Percentiles rank a stretch among this genome's conserved stretches.
phyloP scores from a whole-genome alignment of 2,113 vertebrate species.

The Sturnira hondurensis region DNA sequence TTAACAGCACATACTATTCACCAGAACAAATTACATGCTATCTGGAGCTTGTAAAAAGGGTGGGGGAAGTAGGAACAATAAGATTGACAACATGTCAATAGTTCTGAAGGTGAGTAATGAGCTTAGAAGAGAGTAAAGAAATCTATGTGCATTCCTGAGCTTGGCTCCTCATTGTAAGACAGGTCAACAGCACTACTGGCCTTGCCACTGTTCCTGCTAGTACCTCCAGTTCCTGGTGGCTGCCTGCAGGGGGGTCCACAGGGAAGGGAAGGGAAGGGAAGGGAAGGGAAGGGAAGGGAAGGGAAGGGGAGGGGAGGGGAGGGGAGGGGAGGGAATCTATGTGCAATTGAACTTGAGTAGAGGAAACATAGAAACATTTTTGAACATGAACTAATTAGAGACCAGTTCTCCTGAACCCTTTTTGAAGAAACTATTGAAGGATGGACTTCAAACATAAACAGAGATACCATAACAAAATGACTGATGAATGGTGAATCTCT shows the following conservation, averaged over 20 bases:
- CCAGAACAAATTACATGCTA: background rate
- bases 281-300: background rate
- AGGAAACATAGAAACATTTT: background rate
- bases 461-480: background rate
- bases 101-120: background rate
- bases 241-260: conserved; percentile 49
- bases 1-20: background rate
- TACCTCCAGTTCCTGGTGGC: background rate
- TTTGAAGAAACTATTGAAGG: background rate
- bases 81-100: background rate
- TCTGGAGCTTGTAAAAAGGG: background rate
- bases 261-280: no score
- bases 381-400: background rate
- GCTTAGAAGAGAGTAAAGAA: background rate
- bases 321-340: background rate
- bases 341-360: background rate
- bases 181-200: background rate
- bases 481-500: background rate
- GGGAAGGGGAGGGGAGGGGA: no score
- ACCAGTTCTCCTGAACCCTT: background rate
- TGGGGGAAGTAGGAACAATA: background rate
- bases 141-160: background rate
- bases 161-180: background rate
- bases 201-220: background rate
- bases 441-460: background rate